Evolutionary conservation across 2,797 vertebrate genomes (phyloP), one percentile per base, ranked within the genome.

Genomic region (Enteromius anoplus): DNA sequence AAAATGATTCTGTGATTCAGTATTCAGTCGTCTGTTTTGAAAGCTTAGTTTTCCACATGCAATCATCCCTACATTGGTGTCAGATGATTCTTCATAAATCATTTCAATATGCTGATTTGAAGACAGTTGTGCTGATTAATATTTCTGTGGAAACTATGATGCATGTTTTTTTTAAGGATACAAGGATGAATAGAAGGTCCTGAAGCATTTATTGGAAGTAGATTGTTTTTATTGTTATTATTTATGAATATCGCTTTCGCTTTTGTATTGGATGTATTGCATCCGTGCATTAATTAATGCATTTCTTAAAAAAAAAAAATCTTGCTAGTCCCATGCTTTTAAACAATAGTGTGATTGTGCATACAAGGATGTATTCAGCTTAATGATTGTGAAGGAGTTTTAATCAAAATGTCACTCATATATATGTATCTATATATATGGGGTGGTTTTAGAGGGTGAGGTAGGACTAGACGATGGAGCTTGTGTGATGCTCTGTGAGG

Each of bases 401-500:
- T 2, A 75, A 40, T 14, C 10, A 14, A 34, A 75, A 55, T 4
- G 3, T 11, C 34, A 42, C 34, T 19, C 40, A 34, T 2, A 11
- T 58, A 10, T 23, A 29, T 12, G 2, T 62, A 55, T 55, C 17
- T 40, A 12, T 6, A 34, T 21, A 34, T 15, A 51, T 23, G 34
- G n/a, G 19, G 11, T 23, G 32, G 19, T 15, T 55, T 58, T 40
- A 37, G 5, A 12, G 32, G 15, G 21, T 64, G 69, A 75, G 42
- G 14, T 51, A 40, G 72, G 37, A 45, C 62, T 75, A 21, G n/a
- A 42, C 21, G 12, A 73, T 42, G 47, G 72, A 68, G 21, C 34
- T 29, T 70, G 23, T 45, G 84, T 75, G 51, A 75, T 69, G 68
- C 29, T 80, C 69, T 64, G 73, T 34, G 55, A 82, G 84, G 79